Conservation (phyloP, 2,888 invertebrate species). For the Lepidochitona cinerea region DNA sequence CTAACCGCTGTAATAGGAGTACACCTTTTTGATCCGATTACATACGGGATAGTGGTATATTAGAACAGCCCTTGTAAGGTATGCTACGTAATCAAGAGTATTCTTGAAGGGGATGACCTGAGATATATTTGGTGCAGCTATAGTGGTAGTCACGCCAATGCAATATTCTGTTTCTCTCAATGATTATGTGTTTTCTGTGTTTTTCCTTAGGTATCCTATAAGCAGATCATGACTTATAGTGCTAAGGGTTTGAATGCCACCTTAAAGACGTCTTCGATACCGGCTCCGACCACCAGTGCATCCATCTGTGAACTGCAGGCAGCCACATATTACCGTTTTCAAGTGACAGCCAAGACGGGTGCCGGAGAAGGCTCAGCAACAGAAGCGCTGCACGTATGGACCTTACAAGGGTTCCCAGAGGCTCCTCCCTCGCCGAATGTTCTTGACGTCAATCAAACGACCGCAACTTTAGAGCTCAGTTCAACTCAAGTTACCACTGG, state of each 20-base stretch:
- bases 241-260: neutral
- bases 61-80: no score
- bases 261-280: neutral
- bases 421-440: slow-evolving; percentile 80
- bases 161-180: no score
- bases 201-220: slow-evolving; percentile 46
- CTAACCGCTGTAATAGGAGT: no score
- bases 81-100: no score
- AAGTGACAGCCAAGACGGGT: slow-evolving; percentile 76
- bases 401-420: slow-evolving; percentile 80
- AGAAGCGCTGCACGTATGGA: slow-evolving; percentile 76
- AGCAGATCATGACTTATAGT: slow-evolving; percentile 59
- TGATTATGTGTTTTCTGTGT: no score
- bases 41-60: no score
- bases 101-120: no score
- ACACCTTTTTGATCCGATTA: no score
- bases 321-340: slow-evolving; percentile 83
- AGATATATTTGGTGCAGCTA: no score
- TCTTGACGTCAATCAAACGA: slow-evolving; percentile 76
- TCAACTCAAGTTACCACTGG: slow-evolving; percentile 83
- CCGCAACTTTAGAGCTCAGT: slow-evolving; percentile 79
- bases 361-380: slow-evolving; percentile 74
- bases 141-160: no score
- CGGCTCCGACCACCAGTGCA: neutral
- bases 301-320: slow-evolving; percentile 75